Percentiles rank a stretch among this genome's conserved stretches.
These are phyloP conservation scores for Orchestia grillus DNA, from an alignment of 1,140 invertebrate genomes.

Conservation along the genomic window DNA sequence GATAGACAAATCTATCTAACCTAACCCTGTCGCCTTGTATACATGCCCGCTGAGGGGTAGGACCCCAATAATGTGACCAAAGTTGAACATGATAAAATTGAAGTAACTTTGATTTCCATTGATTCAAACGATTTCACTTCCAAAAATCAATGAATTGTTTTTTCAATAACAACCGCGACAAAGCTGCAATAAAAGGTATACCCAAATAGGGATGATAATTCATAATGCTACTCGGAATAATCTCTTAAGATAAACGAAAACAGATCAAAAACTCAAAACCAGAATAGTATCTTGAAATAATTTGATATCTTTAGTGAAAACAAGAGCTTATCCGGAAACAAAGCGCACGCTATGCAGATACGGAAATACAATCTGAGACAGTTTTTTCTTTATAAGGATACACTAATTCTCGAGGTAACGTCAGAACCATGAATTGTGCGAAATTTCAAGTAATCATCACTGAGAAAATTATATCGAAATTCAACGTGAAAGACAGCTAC, in stretches of 20 bases:
- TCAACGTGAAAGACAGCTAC: background rate
- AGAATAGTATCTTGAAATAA: background rate
- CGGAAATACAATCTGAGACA: background rate
- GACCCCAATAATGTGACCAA: no score
- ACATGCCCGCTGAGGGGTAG: no score
- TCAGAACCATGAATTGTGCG: background rate
- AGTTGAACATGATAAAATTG: no score
- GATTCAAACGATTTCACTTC: no score
- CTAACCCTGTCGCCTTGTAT: no score
- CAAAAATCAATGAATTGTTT: no score
- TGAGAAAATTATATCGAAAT: background rate
- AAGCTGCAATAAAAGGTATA: no score
- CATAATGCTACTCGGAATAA: background rate
- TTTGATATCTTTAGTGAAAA: background rate
- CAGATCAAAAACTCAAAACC: background rate
- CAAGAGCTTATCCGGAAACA: background rate
- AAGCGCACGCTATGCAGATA: background rate
- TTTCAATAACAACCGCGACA: no score
- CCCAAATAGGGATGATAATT: background rate
- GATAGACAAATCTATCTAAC: no score
- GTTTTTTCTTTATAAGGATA: background rate
- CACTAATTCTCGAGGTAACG: background rate
- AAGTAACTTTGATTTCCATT: no score
- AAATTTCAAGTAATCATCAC: background rate
- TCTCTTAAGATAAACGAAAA: background rate